phyloP scores from a whole-genome alignment of 2,888 invertebrate genomes.

The Melanchra persicariae region DNA sequence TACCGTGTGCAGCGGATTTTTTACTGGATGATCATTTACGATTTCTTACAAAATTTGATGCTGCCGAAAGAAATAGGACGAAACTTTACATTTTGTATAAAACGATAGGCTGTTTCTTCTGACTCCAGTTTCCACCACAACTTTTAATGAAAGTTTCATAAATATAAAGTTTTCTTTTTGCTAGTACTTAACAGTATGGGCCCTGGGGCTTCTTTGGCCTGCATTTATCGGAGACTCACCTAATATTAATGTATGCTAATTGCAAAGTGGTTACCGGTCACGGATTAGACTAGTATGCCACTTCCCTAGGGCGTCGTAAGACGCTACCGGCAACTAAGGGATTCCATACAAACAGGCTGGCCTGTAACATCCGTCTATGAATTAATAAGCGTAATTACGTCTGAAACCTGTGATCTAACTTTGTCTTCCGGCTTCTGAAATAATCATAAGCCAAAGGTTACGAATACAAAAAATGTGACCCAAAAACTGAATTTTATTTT shows the following conservation, averaged over 20 bases:
- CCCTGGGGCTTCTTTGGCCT: no score
- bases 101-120: background rate
- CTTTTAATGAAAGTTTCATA: background rate
- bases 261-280: slow-evolving; percentile 44
- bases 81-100: background rate
- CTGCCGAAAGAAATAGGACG: no score
- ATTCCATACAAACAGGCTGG: slow-evolving; percentile 29
- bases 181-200: background rate
- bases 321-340: slow-evolving; percentile 48
- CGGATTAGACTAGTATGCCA: slow-evolving; percentile 36
- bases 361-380: slow-evolving; percentile 36
- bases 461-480: background rate
- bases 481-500: background rate
- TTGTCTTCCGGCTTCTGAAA: slow-evolving; percentile 6
- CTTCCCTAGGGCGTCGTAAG: slow-evolving; percentile 49
- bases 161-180: background rate
- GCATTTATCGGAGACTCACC: background rate
- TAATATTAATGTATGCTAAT: slow-evolving; percentile 54
- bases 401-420: slow-evolving; percentile 3
- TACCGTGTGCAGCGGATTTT: background rate
- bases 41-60: no score
- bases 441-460: slow-evolving; percentile 11
- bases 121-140: background rate
- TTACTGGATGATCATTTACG: background rate
- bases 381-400: slow-evolving; percentile 51